These are phyloP conservation scores for Liolophura sinensis DNA, from an alignment of 1,140 invertebrate genomes.

Conservation along the genomic window DNA sequence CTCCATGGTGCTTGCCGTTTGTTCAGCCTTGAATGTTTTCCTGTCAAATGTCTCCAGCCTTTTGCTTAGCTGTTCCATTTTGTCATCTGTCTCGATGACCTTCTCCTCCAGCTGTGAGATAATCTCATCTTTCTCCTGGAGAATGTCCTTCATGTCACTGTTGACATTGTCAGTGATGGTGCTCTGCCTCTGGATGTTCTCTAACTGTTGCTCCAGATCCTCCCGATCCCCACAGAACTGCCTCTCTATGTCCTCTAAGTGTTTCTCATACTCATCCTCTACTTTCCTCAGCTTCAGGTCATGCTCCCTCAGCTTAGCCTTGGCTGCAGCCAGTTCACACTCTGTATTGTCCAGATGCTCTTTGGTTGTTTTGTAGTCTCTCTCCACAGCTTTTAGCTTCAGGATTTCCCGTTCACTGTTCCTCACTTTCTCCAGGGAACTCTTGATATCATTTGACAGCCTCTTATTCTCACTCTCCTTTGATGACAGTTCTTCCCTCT, in stretches of 20 bases:
- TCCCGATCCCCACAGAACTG: conserved; percentile 45
- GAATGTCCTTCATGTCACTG: conserved; percentile 41
- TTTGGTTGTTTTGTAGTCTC: conserved; percentile 44
- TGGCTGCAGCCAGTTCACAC: conserved; percentile 28
- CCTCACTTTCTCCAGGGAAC: conserved; percentile 33
- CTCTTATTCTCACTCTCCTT: conserved; percentile 47
- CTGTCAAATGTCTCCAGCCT: conserved; percentile 42
- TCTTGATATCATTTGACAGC: conserved; percentile 41
- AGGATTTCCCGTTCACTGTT: conserved; percentile 46
- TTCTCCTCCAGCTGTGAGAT: conserved; percentile 53
- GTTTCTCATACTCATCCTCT: conserved; percentile 35
- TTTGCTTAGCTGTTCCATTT: conserved; percentile 44
- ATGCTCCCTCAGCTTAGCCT: conserved; percentile 39
- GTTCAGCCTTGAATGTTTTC: conserved; percentile 35
- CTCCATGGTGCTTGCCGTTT: conserved; percentile 31
- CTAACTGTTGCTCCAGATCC: conserved; percentile 45
- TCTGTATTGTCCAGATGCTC: conserved; percentile 43
- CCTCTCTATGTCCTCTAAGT: conserved; percentile 41
- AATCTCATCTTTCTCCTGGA: conserved; percentile 47
- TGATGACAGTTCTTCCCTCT: conserved; percentile 29
- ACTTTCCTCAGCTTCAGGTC: conserved; percentile 38
- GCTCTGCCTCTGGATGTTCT: conserved; percentile 39
- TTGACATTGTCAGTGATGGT: conserved; percentile 40
- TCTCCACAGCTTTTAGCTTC: conserved; percentile 44
- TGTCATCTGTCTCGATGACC: conserved; percentile 49